Conservation (phyloP, 2,888 invertebrate species). For the Protophormia terraenovae region DNA sequence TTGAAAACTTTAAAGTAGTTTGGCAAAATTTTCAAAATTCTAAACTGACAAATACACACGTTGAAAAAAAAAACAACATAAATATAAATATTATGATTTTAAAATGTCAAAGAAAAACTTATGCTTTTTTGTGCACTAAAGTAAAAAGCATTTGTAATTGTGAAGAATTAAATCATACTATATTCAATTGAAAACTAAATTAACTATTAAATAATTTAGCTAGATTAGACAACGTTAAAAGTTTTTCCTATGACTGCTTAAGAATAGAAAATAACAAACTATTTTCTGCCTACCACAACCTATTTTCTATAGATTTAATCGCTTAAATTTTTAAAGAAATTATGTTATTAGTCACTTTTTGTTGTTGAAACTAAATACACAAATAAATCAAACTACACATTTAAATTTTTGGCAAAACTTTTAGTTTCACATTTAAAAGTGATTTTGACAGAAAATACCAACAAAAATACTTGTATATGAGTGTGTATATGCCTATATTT, state of each 20-base stretch:
- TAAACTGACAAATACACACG: neutral
- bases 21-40: neutral
- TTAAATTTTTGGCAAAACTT: conserved; percentile 15
- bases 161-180: too few species aligned
- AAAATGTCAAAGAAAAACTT: neutral
- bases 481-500: neutral
- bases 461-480: neutral
- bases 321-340: neutral
- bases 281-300: neutral
- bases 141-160: too few species aligned
- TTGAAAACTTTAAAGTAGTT: neutral
- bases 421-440: conserved; percentile 21
- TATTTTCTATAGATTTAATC: neutral
- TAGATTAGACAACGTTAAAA: too few species aligned
- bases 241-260: too few species aligned
- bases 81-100: neutral
- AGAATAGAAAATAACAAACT: neutral
- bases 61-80: too few species aligned
- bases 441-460: neutral
- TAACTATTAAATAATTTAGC: too few species aligned
- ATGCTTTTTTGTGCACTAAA: neutral
- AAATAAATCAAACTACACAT: conserved; percentile 1
- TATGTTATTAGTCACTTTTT: conserved; percentile 7
- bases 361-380: neutral
- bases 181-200: too few species aligned